Evolutionary conservation across 64 coral and sea anemone genomes (phyloP), one percentile per base, ranked within the genome.

Genomic region (Stichodactyla helianthus): DNA sequence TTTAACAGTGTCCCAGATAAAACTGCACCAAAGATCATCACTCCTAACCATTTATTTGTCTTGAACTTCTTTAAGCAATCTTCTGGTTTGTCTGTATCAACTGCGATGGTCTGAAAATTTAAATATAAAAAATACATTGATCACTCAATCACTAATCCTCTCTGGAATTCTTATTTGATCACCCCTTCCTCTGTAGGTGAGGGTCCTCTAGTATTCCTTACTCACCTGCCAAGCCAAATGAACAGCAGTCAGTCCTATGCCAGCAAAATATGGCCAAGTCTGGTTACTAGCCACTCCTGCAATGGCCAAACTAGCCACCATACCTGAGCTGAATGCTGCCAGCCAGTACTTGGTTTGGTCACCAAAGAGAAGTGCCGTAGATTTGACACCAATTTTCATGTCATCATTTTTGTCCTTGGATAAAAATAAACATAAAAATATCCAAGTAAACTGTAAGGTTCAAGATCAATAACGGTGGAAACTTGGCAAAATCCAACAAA

Each of bases 181-280:
- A 14, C 55, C 55, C 14, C 59, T 15, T 14, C 2, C 59, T 17
- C 13, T 25, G 68, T 27, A 26, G 27, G 7, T 31, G 8, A 10
- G 1, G 12, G 4, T 1, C 4, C 7, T 8, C 63, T n/a, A n/a
- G 63, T 60, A 5, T 17, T 60, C 27, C 50, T 27, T 8, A 71
- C 78, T n/a, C 87, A 94, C 95, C 93, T 98, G 95, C 95, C 95
- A 98, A 8, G 90, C 82, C 12, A 98, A 86, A 51, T 98, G 95
- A 51, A 88, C 52, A 7, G 95, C 85, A n/a, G 85, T 89, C 85
- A 80, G 71, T 4, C 79, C 84, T 22, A 98, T 26, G 12, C 95
- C 88, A 55, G 76, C 50, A 82, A 90, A 98, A 68, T 92, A 98
- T 18, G 92, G 92, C 95, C 95, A 98, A 44, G 95, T 89, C 68